phyloP scores from a whole-genome alignment of 2,113 vertebrate genomes.

The Thymallus thymallus region DNA sequence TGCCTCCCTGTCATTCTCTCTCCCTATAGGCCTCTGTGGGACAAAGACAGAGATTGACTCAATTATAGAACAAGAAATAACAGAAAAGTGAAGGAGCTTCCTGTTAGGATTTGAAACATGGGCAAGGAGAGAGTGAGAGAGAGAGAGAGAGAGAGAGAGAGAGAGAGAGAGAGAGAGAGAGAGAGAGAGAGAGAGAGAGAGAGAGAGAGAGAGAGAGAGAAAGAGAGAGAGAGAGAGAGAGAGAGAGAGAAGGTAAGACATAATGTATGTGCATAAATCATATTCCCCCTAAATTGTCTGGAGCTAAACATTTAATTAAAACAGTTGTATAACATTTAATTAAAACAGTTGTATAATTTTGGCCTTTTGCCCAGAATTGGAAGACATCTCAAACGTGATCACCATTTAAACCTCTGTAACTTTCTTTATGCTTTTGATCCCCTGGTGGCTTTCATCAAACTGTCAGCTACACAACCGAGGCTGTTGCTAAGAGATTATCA shows the following conservation, averaged over 20 bases:
- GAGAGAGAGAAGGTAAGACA: neutral
- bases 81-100: neutral
- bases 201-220: no score
- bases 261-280: no score
- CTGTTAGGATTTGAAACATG: neutral
- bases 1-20: neutral
- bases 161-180: no score
- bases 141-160: no score
- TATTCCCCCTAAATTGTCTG: no score
- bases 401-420: slow-evolving; percentile 52
- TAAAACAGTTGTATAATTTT: neutral
- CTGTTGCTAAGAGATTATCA: slow-evolving; percentile 38
- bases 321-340: neutral
- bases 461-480: slow-evolving; percentile 30
- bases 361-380: slow-evolving; percentile 2
- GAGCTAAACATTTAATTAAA: neutral
- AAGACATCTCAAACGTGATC: slow-evolving; percentile 28
- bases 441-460: slow-evolving; percentile 54
- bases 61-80: neutral
- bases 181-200: no score
- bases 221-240: no score
- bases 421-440: slow-evolving; percentile 41
- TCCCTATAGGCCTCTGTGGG: neutral
- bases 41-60: neutral
- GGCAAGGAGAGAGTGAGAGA: neutral